Conservation (phyloP, 2,797 vertebrate species). For the Nothura maculosa region DNA sequence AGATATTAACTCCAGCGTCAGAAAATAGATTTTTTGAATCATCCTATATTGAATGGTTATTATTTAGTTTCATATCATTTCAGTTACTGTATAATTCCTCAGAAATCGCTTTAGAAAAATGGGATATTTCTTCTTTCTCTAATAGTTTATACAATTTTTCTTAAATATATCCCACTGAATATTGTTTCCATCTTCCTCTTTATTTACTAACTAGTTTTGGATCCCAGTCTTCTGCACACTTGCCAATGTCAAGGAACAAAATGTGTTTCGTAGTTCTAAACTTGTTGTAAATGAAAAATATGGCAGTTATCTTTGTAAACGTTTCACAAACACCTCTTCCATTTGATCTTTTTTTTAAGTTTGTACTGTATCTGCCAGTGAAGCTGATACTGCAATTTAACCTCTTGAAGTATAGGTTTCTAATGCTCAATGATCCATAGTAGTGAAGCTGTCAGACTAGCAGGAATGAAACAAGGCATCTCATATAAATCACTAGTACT, state of each 20-base stretch:
- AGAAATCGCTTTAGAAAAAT: neutral
- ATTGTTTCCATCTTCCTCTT: neutral
- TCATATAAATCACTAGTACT: neutral
- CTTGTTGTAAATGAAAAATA: neutral
- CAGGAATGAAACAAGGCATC: neutral
- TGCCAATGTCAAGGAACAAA: neutral
- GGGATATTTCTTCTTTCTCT: neutral
- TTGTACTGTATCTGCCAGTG: neutral
- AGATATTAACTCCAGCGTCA: neutral
- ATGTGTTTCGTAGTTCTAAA: neutral
- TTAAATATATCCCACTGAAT: neutral
- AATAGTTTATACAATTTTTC: neutral
- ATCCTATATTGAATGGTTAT: neutral
- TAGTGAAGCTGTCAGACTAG: neutral
- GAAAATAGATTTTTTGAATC: neutral
- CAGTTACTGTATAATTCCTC: neutral
- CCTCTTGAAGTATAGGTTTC: neutral
- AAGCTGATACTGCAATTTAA: neutral
- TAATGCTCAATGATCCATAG: neutral
- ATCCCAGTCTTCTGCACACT: neutral
- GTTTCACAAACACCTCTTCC: neutral
- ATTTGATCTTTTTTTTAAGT: neutral
- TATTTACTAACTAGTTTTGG: neutral
- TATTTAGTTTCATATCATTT: neutral
- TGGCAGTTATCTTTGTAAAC: neutral